Evolutionary conservation across 2,888 invertebrate genomes (phyloP).

Genomic region (Drosophila kanekoi): DNA sequence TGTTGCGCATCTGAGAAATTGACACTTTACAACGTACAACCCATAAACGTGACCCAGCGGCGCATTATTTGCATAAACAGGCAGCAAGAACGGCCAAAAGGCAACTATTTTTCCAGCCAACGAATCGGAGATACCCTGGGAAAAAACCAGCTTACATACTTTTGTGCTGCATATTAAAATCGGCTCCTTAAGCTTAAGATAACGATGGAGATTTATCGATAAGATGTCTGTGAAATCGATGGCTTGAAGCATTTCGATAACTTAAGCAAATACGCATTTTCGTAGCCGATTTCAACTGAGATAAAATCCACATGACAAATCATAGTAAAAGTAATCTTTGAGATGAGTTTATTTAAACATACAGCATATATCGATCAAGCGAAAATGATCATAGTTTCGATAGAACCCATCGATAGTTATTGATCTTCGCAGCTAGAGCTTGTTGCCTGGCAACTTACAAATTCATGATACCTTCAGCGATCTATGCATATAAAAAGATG

Average conservation of each 20-base stretch:
- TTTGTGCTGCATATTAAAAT: too few relatives aligned
- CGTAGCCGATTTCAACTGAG: too few relatives aligned
- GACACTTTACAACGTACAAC: conserved; percentile 77
- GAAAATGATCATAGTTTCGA: background rate
- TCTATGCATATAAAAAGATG: conserved; percentile 46
- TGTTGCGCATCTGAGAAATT: conserved; percentile 70
- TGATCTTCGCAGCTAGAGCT: background rate
- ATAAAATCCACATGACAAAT: too few relatives aligned
- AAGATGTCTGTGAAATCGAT: too few relatives aligned
- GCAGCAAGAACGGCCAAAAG: conserved; percentile 25
- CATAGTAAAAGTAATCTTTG: too few relatives aligned
- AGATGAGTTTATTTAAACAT: background rate
- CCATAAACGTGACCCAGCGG: conserved; percentile 77
- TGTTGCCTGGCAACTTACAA: background rate
- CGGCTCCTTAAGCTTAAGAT: too few relatives aligned
- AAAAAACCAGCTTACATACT: too few relatives aligned
- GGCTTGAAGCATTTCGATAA: too few relatives aligned
- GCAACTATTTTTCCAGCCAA: conserved; percentile 1
- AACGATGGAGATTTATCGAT: too few relatives aligned
- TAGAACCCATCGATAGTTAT: background rate
- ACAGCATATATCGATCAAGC: background rate
- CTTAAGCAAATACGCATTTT: too few relatives aligned
- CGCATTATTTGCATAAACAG: conserved; percentile 72
- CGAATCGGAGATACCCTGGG: conserved; percentile 40
- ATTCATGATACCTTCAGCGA: conserved; percentile 21